Percentiles rank a stretch among this genome's conserved stretches.
phyloP scores from a whole-genome alignment of 1,140 invertebrate species.

The Ostrea edulis region DNA sequence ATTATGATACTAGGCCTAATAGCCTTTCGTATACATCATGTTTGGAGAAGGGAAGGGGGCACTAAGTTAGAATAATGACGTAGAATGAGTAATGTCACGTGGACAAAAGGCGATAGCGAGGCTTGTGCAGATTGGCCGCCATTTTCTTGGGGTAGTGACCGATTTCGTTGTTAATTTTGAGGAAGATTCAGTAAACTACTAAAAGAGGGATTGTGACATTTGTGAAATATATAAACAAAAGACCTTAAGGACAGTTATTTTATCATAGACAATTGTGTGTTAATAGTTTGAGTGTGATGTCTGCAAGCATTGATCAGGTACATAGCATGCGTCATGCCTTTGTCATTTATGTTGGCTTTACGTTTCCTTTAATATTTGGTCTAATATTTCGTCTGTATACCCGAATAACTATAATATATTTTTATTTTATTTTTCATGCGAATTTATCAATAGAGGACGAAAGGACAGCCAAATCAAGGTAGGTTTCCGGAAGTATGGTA shows the following conservation, averaged over 20 bases:
- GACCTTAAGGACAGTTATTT: slow-evolving; percentile 63
- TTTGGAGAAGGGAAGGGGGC: not conserved
- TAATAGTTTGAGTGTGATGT: slow-evolving; percentile 73
- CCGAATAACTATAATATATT: slow-evolving; percentile 18
- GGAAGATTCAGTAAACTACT: slow-evolving; percentile 45
- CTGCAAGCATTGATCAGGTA: slow-evolving; percentile 77
- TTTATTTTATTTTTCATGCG: slow-evolving; percentile 69
- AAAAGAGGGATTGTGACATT: slow-evolving; percentile 34
- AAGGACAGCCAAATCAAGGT: slow-evolving; percentile 77
- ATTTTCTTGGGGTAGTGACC: slow-evolving; percentile 65
- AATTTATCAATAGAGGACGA: slow-evolving; percentile 69
- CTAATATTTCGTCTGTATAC: not conserved
- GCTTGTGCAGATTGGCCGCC: slow-evolving; percentile 74
- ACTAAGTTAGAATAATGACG: slow-evolving; percentile 51
- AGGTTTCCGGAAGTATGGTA: slow-evolving; percentile 33
- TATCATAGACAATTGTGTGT: slow-evolving; percentile 53
- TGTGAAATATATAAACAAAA: slow-evolving; percentile 43
- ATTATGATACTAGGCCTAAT: too few relatives aligned
- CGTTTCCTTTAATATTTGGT: slow-evolving; percentile 42
- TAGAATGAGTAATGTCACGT: slow-evolving; percentile 68
- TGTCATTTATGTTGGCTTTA: slow-evolving; percentile 37
- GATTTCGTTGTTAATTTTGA: slow-evolving; percentile 56
- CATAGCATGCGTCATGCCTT: slow-evolving; percentile 60
- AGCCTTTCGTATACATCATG: too few relatives aligned
- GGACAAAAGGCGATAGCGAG: slow-evolving; percentile 70